Evolutionary conservation across 2,113 vertebrate species (phyloP).

Genomic region (Seriola quinqueradiata): DNA sequence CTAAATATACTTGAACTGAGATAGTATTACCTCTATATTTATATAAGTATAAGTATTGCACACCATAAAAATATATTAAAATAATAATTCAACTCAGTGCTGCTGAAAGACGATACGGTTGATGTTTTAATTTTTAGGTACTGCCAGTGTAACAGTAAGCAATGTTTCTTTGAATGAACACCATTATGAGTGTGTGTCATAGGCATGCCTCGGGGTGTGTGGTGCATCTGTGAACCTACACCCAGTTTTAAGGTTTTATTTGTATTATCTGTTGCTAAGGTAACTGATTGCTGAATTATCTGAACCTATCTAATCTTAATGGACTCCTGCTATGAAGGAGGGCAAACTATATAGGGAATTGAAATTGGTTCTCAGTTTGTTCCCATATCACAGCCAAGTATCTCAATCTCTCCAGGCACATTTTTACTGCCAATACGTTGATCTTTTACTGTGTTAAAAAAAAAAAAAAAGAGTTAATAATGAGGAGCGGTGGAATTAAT

Average conservation of each 20-base stretch:
- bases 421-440: conserved; percentile 36
- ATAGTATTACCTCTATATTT: background rate
- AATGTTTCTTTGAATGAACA: conserved; percentile 3
- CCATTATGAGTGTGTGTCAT: background rate
- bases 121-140: background rate
- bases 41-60: too few species aligned
- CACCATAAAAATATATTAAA: background rate
- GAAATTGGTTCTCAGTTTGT: conserved; percentile 54
- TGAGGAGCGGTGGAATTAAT: conserved; percentile 33
- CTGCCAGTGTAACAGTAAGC: background rate
- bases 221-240: conserved; percentile 18
- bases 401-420: conserved; percentile 38
- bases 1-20: background rate
- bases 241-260: conserved; percentile 17
- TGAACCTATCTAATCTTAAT: conserved; percentile 53
- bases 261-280: conserved; percentile 36
- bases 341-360: conserved; percentile 45
- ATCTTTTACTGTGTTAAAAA: conserved; percentile 18
- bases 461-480: background rate
- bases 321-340: conserved; percentile 38
- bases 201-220: background rate
- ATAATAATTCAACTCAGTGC: background rate
- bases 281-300: conserved; percentile 49
- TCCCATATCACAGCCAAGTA: conserved; percentile 50
- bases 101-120: too few species aligned